A percentile compares a stretch with the other conserved stretches of the same genome.
Conservation (phyloP, 2,888 invertebrate genomes). For the Drosophila tanythrix region DNA sequence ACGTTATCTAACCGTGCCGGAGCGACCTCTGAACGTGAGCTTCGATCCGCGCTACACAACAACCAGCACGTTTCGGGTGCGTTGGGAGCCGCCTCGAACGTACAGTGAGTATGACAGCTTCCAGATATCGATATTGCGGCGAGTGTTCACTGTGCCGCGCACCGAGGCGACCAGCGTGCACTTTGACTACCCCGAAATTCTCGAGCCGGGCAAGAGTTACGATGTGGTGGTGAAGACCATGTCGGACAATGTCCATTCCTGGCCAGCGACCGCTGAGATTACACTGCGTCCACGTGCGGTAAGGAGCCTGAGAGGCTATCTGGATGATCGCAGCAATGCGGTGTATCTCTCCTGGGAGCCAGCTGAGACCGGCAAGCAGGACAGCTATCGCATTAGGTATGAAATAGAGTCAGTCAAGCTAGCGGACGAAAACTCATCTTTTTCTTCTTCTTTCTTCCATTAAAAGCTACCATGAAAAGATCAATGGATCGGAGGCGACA, state of each 20-base stretch:
- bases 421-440: neutral
- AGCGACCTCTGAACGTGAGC: conserved; percentile 93
- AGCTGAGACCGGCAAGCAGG: conserved; percentile 91
- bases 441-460: neutral
- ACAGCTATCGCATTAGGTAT: conserved; percentile 88
- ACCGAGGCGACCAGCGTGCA: conserved; percentile 86
- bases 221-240: conserved; percentile 96
- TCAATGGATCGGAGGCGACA: conserved; percentile 91
- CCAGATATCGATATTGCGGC: conserved; percentile 91
- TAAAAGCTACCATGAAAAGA: conserved; percentile 91
- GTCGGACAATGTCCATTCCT: conserved; percentile 96
- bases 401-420: neutral
- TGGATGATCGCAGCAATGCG: conserved; percentile 88
- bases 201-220: conserved; percentile 95
- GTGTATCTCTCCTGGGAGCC: conserved; percentile 92
- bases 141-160: conserved; percentile 88
- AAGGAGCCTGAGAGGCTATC: conserved; percentile 87
- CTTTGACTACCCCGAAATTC: conserved; percentile 91
- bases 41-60: conserved; percentile 90
- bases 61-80: conserved; percentile 92
- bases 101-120: conserved; percentile 96
- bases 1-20: conserved; percentile 95
- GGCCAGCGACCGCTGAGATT: conserved; percentile 94
- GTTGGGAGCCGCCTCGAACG: conserved; percentile 94
- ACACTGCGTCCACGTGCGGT: conserved; percentile 94